Base-by-base conservation (phyloP, 2,797 vertebrate genomes). In the Erethizon dorsatum region DNA sequence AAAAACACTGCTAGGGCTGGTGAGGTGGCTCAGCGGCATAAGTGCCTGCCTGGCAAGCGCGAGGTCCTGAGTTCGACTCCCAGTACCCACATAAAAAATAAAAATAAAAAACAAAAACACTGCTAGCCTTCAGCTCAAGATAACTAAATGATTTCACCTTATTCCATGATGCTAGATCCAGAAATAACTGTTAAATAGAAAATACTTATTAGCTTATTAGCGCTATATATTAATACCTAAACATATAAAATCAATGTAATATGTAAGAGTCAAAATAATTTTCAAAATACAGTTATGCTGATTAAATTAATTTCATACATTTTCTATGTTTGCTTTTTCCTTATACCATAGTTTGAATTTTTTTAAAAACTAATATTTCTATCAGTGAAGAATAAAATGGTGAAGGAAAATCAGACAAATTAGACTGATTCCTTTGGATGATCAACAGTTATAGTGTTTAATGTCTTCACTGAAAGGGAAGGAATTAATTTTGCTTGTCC, bases 251-350 rank as follows among this genome's bases (percentile, higher is more conserved):
- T 47, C 37, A 87, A 37, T 71, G 17, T 15, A 78, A 59, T 59
- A 65, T 41, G 54, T n/a, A 90, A 54, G 47, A 83, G 15, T 77
- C 79, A 95, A 94, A 90, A 78, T 83, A 92, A 95, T 52, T 92
- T 82, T 75, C 9, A 94, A 97, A 92, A 91, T 88, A 45, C 69
- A 63, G 79, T 89, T 88, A 91, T 71, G 31, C 7, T 28, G 28
- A 86, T 86, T 88, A 95, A 84, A 83, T 41, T 69, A 20, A 77
- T 2, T 22, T 65, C 37, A 71, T 28, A 86, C 75, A 75, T 91
- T 94, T 69, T 77, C 45, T 22, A 45, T 0, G 50, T 67, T 84
- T 83, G 5, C 61, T 94, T 95, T 89, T 73, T 54, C 2, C 12
- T 79, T 18, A n/a, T 28, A 52, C 13, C 20, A 28, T 47, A 83